Conservation (phyloP, 2,797 vertebrate genomes). For the Macroramphosus scolopax region DNA sequence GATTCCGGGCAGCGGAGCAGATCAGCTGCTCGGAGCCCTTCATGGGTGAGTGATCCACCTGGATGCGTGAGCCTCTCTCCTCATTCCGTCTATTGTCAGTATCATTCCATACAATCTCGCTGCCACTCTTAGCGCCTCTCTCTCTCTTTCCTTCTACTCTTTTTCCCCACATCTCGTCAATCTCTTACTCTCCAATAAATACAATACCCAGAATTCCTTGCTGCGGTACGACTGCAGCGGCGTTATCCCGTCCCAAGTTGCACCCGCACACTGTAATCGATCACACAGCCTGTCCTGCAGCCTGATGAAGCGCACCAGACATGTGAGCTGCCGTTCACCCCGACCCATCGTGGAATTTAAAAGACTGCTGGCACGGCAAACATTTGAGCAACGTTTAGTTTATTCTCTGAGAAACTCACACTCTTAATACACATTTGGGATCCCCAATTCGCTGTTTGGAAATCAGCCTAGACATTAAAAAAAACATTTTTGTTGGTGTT, state of each 20-base stretch:
- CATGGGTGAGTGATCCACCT: constrained; percentile 49
- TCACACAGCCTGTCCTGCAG: constrained; percentile 50
- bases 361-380: constrained; percentile 16
- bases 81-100: constrained; percentile 7
- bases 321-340: constrained; percentile 32
- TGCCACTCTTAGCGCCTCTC: constrained; percentile 14
- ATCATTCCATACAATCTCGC: neutral
- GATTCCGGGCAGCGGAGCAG: constrained; percentile 28
- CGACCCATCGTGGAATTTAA: constrained; percentile 10
- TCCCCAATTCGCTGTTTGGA: too few species aligned
- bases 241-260: constrained; percentile 52
- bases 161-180: too few species aligned
- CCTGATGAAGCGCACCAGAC: constrained; percentile 33
- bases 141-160: too few species aligned
- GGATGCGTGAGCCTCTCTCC: constrained; percentile 46
- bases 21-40: constrained; percentile 50
- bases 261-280: constrained; percentile 70
- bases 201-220: constrained; percentile 41
- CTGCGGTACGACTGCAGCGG: constrained; percentile 27
- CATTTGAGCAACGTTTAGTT: too few species aligned
- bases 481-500: too few species aligned
- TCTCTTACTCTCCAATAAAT: constrained; percentile 37
- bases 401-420: neutral
- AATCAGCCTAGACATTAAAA: too few species aligned
- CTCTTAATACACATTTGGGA: constrained; percentile 1